A percentile compares a stretch with the other conserved stretches of the same genome.
Evolutionary conservation across 1,140 invertebrate genomes (phyloP).

Genomic region (Calycopis cecrops): DNA sequence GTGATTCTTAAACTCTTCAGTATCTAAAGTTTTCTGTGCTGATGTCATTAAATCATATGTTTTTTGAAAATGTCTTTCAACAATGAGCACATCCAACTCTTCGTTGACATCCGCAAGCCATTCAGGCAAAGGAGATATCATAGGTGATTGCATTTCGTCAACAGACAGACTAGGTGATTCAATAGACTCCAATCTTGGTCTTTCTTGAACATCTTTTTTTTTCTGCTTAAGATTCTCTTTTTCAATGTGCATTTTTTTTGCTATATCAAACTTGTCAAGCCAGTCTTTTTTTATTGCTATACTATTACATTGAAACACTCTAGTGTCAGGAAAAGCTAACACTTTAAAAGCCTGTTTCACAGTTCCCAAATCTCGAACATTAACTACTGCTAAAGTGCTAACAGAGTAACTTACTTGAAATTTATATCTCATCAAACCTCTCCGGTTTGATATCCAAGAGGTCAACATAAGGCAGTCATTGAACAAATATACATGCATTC

Average conservation of each 20-base stretch:
- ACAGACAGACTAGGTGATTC: conserved; percentile 67
- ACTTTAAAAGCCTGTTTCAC: conserved; percentile 96
- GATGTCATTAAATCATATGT: conserved; percentile 89
- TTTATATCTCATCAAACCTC: conserved; percentile 90
- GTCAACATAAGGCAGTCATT: conserved; percentile 83
- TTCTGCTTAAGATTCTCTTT: conserved; percentile 80
- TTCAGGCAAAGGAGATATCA: conserved; percentile 81
- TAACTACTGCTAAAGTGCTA: conserved; percentile 94
- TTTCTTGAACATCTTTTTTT: conserved; percentile 66
- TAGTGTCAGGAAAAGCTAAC: conserved; percentile 93
- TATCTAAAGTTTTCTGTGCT: conserved; percentile 65
- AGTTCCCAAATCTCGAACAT: conserved; percentile 93
- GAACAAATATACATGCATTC: conserved; percentile 94
- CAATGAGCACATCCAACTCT: conserved; percentile 96
- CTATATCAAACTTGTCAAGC: conserved; percentile 94
- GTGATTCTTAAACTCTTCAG: conserved; percentile 62
- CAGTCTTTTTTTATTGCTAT: conserved; percentile 93
- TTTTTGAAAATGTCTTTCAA: conserved; percentile 97
- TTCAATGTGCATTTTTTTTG: conserved; percentile 88
- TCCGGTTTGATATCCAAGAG: conserved; percentile 82
- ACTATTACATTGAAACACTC: conserved; percentile 93
- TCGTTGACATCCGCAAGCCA: conserved; percentile 95
- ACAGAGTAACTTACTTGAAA: conserved; percentile 94
- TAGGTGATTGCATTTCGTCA: conserved; percentile 75
- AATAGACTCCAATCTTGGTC: conserved; percentile 58